These are phyloP conservation scores for Euleptes europaea DNA, from an alignment of 2,113 vertebrate species.

Conservation along the genomic window DNA sequence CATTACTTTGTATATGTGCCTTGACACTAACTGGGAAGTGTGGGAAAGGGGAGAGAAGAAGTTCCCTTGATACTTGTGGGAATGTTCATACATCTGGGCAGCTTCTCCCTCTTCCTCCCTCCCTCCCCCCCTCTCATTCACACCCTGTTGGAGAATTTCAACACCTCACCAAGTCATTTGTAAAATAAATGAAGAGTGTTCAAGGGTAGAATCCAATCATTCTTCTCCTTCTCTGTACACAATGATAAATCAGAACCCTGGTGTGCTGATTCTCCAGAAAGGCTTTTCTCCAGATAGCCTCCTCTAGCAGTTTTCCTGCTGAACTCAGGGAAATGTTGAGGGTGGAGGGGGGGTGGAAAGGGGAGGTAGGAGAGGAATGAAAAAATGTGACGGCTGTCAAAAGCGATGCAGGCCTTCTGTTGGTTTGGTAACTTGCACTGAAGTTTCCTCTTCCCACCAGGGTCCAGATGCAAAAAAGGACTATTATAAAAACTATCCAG, in stretches of 20 bases:
- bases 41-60: not conserved
- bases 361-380: not conserved
- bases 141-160: slow-evolving; percentile 11
- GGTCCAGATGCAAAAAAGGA: not conserved
- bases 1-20: not conserved
- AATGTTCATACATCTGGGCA: not conserved
- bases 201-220: slow-evolving; percentile 2
- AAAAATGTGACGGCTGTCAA: not conserved
- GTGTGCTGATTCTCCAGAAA: not conserved
- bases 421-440: not conserved
- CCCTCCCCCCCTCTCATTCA: not conserved
- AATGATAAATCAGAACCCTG: slow-evolving; percentile 10
- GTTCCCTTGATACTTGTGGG: not conserved
- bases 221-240: slow-evolving; percentile 12
- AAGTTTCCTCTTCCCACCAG: not conserved
- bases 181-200: slow-evolving; percentile 20
- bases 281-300: not conserved
- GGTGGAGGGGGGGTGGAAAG: not conserved
- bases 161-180: not conserved
- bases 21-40: not conserved
- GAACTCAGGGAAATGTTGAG: not conserved
- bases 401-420: not conserved
- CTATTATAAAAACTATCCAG: too few relatives aligned
- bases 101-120: too few relatives aligned
- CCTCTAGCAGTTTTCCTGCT: not conserved